phyloP scores from a whole-genome alignment of 2,797 vertebrate species.

The Clarias pachynema region DNA sequence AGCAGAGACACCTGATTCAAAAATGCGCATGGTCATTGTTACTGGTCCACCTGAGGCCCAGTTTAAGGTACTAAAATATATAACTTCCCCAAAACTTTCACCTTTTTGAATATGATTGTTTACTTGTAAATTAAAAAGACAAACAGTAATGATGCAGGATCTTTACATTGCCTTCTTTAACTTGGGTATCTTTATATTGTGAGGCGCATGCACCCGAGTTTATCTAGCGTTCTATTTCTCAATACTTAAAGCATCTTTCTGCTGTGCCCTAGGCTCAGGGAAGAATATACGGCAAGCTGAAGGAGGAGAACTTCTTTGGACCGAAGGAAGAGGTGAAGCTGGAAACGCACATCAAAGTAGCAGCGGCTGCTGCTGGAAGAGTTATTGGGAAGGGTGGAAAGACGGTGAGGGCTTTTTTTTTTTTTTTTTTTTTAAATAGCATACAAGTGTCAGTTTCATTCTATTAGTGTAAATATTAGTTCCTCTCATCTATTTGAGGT shows the following conservation, averaged over 20 bases:
- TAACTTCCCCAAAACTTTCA: not conserved
- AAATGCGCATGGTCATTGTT: constrained; percentile 93
- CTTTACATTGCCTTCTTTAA: not conserved
- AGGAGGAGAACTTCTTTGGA: constrained; percentile 96
- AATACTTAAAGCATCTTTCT: not conserved
- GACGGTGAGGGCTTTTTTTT: constrained; percentile 77
- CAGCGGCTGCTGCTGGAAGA: constrained; percentile 88
- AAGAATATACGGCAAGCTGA: constrained; percentile 92
- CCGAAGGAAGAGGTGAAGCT: constrained; percentile 96
- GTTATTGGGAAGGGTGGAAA: constrained; percentile 97
- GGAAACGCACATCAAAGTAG: constrained; percentile 96
- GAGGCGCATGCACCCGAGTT: not conserved
- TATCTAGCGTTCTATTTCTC: not conserved
- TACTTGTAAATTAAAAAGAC: not conserved
- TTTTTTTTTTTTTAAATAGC: not conserved
- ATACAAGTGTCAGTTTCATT: not conserved
- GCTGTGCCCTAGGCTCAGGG: constrained; percentile 83
- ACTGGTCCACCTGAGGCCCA: constrained; percentile 94
- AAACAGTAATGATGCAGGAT: not conserved
- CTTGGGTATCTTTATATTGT: not conserved
- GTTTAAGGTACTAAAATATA: constrained; percentile 83
- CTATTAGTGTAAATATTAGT: not conserved
- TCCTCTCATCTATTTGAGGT: not conserved
- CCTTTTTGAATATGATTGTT: not conserved
- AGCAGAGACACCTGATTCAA: constrained; percentile 89